Evolutionary conservation across 2,797 vertebrate genomes (phyloP), one percentile per base, ranked within the genome.

Genomic region (Leptoclinus maculatus): DNA sequence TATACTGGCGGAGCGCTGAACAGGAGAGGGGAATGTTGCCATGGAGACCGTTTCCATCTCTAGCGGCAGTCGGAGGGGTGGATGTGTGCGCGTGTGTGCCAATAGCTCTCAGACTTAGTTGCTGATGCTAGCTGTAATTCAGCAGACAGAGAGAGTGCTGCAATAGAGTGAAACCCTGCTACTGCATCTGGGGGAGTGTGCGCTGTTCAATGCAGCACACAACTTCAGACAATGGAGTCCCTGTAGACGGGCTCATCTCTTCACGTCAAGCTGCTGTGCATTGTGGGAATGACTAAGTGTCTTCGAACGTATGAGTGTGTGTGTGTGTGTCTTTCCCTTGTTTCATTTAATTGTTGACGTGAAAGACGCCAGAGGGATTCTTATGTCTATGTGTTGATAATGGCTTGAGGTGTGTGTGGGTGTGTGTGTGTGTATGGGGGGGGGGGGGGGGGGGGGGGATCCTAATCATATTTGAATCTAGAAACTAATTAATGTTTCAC

Each of bases 31-130:
- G 95, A 95, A 92, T 87, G 97, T 99, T 98, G 96, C 97, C 96
- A 98, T 98, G 97, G 97, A 96, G 95, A 98, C 95, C 49, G 86
- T 95, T 95, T 94, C 95, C 95, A 95, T 95, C 95, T 94, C 91
- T 94, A 94, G 95, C 68, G 76, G 90, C 88, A 93, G 91, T 90
- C 43, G 17, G 57, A 80, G 84, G 76, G 71, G 71, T 83, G 79
- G 70, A n/a, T 65, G 82, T 67, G 29, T 5, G 82, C 65, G 76
- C 73, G 84, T 64, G 75, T 83, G 75, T 86, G 88, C 90, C 90
- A 92, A 91, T 88, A 89, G 86, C 93, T 89, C 89, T 91, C 80
- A 86, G 88, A 93, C 88, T 94, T 92, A 85, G 92, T 89, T 91
- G 93, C 91, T 90, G 87, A 91, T 92, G 87, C 89, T 90, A 90